phyloP scores from a whole-genome alignment of 2,113 vertebrate genomes.

The Misgurnus mizolepis region DNA sequence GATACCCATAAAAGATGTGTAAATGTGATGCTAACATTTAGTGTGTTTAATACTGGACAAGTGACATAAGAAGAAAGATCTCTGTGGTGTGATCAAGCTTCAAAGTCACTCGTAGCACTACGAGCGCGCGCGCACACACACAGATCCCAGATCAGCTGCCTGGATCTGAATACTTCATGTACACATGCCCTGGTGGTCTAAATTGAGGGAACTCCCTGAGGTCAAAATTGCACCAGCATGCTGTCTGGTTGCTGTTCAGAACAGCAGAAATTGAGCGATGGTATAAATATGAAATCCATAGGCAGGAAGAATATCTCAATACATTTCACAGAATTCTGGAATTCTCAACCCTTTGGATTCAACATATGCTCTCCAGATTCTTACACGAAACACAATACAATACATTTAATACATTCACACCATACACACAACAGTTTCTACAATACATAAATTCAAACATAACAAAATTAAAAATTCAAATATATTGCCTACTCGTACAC shows the following conservation, averaged over 20 bases:
- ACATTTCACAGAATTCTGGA: not conserved
- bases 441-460: conserved; percentile 23
- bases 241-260: conserved; percentile 34
- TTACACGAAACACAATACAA: conserved; percentile 22
- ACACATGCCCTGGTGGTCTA: conserved; percentile 21
- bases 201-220: conserved; percentile 69
- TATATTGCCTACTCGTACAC: conserved; percentile 29
- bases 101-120: not conserved
- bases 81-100: conserved; percentile 5
- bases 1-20: not conserved
- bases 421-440: conserved; percentile 31
- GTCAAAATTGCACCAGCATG: conserved; percentile 64
- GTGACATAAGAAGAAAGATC: not conserved
- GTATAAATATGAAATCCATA: not conserved
- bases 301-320: not conserved
- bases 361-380: conserved; percentile 13
- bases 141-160: conserved; percentile 41
- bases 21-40: not conserved
- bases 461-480: conserved; percentile 29
- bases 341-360: conserved; percentile 2
- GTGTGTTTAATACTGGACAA: conserved; percentile 22
- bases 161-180: conserved; percentile 17
- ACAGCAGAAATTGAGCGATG: conserved; percentile 38
- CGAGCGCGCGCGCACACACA: not conserved
- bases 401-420: conserved; percentile 37